Evolutionary conservation across 2,888 invertebrate genomes (phyloP), one percentile per base, ranked within the genome.

Genomic region (Drosophila algonquin): DNA sequence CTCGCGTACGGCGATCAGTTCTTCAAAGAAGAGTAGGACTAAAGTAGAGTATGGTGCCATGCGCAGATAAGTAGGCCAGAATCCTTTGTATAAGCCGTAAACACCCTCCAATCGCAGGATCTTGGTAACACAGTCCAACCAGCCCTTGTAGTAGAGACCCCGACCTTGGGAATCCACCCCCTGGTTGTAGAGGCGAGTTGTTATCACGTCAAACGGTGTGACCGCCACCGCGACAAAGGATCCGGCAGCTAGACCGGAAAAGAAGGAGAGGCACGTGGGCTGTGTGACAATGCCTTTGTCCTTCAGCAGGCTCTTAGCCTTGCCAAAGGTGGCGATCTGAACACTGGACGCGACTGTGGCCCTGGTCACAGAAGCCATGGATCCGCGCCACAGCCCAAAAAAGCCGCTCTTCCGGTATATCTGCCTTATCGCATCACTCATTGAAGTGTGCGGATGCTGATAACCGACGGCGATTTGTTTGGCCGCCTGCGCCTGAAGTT

Each of bases 41-140:
- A 98, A 92, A 3, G 98, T 95, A 0, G 97, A 96, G 90, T 98
- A 98, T 0, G 98, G 98, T 0, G 97, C 98, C 44, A 98, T 93
- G 72, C 98, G 93, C 67, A 98, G 92, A 93, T 97, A 97, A 86
- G 96, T 96, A 0, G 98, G 97, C 52, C 96, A 95, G 75, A 97
- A 94, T 4, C 97, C 98, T 93, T 98, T 98, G 92, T 98, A 98
- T 82, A 98, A 94, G 0, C 98, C 97, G 59, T 93, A 91, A 1
- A 95, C 80, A 0, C 98, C 97, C 92, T 98, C 98, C 0, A 94
- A 93, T 61, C 93, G 93, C 12, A 94, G 92, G 87, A 97, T 96
- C 92, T 98, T 97, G 0, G 94, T 81, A 68, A 96, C 94, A 84
- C 97, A 97, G 91, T 98, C 97, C 0, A 93, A 68, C 87, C 97